A percentile compares a stretch with the other conserved stretches of the same genome.
Conservation (phyloP, 1,140 invertebrate species). For the Thalassaphorura encarpata region DNA sequence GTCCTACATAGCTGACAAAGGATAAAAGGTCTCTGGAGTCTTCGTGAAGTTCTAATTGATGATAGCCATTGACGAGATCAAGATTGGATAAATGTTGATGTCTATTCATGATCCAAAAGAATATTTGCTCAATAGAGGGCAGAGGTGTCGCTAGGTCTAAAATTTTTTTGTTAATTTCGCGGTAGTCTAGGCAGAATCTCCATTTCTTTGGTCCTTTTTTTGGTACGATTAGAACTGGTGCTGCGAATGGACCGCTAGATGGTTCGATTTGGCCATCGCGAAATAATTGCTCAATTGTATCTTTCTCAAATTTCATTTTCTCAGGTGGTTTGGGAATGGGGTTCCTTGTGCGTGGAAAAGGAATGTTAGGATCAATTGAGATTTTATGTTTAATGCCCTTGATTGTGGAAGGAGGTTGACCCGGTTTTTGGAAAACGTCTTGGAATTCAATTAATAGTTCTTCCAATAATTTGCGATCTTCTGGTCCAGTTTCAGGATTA, state of each 20-base stretch:
- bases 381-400: background rate
- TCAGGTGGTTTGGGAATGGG: background rate
- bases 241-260: background rate
- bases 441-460: background rate
- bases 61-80: conserved; percentile 39
- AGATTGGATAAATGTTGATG: no score
- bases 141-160: conserved; percentile 34
- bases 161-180: background rate
- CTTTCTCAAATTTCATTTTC: background rate
- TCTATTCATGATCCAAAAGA: no score
- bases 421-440: background rate
- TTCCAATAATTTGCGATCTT: background rate
- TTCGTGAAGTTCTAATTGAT: conserved; percentile 38
- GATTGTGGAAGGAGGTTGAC: background rate
- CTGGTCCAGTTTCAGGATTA: background rate
- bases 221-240: background rate
- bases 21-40: conserved; percentile 38
- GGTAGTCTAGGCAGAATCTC: background rate
- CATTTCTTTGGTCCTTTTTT: background rate
- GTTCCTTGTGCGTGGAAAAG: background rate
- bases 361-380: background rate
- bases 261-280: background rate
- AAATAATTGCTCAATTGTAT: background rate
- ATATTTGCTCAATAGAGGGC: conserved; percentile 39
- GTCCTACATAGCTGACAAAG: conserved; percentile 36